These are phyloP conservation scores for Hippasteria phrygiana DNA, from an alignment of 53 echinoderm and acorn worm genomes.

Conservation along the genomic window DNA sequence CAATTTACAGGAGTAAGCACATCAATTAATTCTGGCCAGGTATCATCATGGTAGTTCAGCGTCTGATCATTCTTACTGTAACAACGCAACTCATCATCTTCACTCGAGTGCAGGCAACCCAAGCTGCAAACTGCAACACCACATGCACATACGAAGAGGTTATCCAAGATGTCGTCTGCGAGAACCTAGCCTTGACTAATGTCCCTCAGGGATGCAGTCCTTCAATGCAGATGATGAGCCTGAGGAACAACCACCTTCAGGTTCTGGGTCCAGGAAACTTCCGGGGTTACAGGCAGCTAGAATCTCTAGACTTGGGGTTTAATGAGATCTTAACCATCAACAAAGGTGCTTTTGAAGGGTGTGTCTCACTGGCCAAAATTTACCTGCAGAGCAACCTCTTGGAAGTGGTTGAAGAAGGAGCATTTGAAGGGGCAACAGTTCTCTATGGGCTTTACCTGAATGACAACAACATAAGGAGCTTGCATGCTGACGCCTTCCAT, in stretches of 20 bases:
- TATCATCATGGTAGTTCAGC: background rate
- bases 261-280: background rate
- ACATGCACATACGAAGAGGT: slow-evolving; percentile 26
- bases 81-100: background rate
- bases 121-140: slow-evolving; percentile 44
- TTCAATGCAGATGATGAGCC: slow-evolving; percentile 15
- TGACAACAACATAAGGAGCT: slow-evolving; percentile 24
- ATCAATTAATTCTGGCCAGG: background rate
- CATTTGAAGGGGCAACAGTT: slow-evolving; percentile 20
- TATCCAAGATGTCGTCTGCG: slow-evolving; percentile 38
- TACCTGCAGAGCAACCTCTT: slow-evolving; percentile 45
- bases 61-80: background rate
- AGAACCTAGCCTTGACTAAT: slow-evolving; percentile 15
- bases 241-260: slow-evolving; percentile 38
- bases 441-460: slow-evolving; percentile 65
- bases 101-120: background rate
- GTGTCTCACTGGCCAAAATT: slow-evolving; percentile 29
- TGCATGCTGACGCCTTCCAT: slow-evolving; percentile 58
- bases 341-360: slow-evolving; percentile 33
- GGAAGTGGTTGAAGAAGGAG: background rate
- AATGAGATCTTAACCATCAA: slow-evolving; percentile 54
- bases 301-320: slow-evolving; percentile 24
- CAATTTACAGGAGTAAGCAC: background rate
- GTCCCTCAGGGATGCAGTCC: slow-evolving; percentile 42
- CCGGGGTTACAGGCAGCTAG: slow-evolving; percentile 25